Evolutionary conservation across 2,113 vertebrate species (phyloP).

Genomic region (Sus scrofa): DNA sequence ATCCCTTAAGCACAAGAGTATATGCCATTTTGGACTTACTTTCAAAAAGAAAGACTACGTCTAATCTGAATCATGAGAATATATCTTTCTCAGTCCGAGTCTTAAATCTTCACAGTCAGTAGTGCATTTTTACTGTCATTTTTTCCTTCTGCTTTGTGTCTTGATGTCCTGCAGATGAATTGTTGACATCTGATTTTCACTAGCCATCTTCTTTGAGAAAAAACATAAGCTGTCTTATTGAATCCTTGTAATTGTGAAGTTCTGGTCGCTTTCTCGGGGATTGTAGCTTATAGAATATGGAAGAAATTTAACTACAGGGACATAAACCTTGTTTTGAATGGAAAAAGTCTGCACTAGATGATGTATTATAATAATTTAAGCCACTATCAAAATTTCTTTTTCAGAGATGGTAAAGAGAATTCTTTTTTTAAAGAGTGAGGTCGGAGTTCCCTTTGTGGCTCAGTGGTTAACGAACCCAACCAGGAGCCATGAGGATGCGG

Average conservation of each 20-base stretch:
- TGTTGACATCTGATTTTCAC: slow-evolving; percentile 20
- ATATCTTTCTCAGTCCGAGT: neutral
- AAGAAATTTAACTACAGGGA: slow-evolving; percentile 13
- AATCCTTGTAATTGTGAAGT: slow-evolving; percentile 46
- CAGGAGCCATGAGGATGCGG: no score
- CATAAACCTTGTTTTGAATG: slow-evolving; percentile 52
- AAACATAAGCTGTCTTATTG: neutral
- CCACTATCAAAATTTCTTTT: neutral
- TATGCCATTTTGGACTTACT: neutral
- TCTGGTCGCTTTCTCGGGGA: neutral
- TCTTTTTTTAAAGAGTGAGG: neutral
- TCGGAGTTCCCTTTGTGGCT: neutral
- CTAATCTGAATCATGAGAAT: neutral
- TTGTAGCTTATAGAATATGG: slow-evolving; percentile 47
- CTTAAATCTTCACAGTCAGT: neutral
- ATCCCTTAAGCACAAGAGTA: slow-evolving; percentile 16
- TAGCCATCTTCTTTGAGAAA: neutral
- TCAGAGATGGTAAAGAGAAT: neutral
- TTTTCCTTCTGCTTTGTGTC: neutral
- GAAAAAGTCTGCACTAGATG: neutral
- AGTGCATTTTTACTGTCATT: neutral
- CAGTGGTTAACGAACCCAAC: no score
- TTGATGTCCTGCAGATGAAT: neutral
- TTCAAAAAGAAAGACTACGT: slow-evolving; percentile 50
- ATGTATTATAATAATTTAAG: slow-evolving; percentile 48